phyloP scores from a whole-genome alignment of 2,797 vertebrate species.

The Melanogrammus aeglefinus region DNA sequence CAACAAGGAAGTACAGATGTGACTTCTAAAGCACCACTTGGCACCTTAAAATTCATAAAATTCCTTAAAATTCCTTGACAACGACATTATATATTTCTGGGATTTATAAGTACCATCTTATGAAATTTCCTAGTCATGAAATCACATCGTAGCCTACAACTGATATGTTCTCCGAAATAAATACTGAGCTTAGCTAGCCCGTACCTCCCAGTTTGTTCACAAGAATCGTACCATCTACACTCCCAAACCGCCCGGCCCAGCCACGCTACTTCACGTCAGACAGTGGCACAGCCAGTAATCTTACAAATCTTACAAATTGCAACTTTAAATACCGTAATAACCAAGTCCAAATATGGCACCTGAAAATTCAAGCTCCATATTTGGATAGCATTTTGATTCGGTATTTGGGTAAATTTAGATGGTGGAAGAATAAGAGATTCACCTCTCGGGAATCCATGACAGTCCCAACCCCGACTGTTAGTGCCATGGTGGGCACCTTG shows the following conservation, averaged over 20 bases:
- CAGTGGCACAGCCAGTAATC: too few species aligned
- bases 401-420: background rate
- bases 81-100: background rate
- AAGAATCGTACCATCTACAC: too few species aligned
- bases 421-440: background rate
- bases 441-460: slow-evolving; percentile 96
- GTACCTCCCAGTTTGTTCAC: too few species aligned
- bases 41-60: background rate
- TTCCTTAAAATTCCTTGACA: background rate
- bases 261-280: too few species aligned
- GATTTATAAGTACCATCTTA: background rate
- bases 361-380: background rate
- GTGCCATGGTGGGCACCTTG: slow-evolving; percentile 92
- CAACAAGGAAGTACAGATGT: slow-evolving; percentile 3
- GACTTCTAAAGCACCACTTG: background rate
- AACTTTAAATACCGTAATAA: too few species aligned
- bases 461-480: slow-evolving; percentile 93
- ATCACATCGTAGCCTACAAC: too few species aligned
- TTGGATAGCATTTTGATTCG: background rate
- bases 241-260: too few species aligned
- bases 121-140: too few species aligned
- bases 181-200: too few species aligned
- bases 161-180: too few species aligned
- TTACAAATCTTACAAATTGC: too few species aligned
- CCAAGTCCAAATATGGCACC: background rate